phyloP scores from a whole-genome alignment of 1,140 invertebrate genomes.

The Luehdorfia chinensis region DNA sequence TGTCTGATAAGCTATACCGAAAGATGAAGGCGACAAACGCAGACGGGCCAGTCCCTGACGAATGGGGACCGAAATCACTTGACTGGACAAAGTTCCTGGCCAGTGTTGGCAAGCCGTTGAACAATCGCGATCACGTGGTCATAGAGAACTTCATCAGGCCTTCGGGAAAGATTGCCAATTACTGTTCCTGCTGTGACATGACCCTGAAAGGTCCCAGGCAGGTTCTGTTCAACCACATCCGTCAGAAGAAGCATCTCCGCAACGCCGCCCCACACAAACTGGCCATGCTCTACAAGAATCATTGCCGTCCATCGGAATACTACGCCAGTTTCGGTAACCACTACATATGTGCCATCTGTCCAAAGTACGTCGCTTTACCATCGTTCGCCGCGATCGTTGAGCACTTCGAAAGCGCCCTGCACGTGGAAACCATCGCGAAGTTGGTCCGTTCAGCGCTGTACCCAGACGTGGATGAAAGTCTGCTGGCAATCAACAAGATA shows the following conservation, averaged over 20 bases:
- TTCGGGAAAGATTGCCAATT: conserved; percentile 60
- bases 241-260: conserved; percentile 68
- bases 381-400: conserved; percentile 62
- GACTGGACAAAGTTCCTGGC: conserved; percentile 66
- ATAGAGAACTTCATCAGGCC: conserved; percentile 69
- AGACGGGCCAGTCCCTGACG: conserved; percentile 50
- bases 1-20: conserved; percentile 59
- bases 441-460: conserved; percentile 47
- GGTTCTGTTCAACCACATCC: conserved; percentile 66
- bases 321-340: conserved; percentile 66
- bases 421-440: conserved; percentile 55
- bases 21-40: conserved; percentile 46
- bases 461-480: conserved; percentile 36
- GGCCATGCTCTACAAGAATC: conserved; percentile 52
- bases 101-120: conserved; percentile 54
- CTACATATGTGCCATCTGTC: conserved; percentile 60
- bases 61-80: conserved; percentile 64
- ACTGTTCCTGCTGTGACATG: conserved; percentile 64
- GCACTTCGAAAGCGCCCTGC: conserved; percentile 53
- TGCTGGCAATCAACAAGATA: conserved; percentile 45
- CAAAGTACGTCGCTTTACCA: conserved; percentile 46
- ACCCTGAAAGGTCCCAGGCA: conserved; percentile 63
- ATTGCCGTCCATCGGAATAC: conserved; percentile 59
- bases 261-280: conserved; percentile 63
- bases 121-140: conserved; percentile 56